A percentile compares a stretch with the other conserved stretches of the same genome.
phyloP scores from a whole-genome alignment of 1,140 invertebrate species.

The Druon quercuslanigerum region DNA sequence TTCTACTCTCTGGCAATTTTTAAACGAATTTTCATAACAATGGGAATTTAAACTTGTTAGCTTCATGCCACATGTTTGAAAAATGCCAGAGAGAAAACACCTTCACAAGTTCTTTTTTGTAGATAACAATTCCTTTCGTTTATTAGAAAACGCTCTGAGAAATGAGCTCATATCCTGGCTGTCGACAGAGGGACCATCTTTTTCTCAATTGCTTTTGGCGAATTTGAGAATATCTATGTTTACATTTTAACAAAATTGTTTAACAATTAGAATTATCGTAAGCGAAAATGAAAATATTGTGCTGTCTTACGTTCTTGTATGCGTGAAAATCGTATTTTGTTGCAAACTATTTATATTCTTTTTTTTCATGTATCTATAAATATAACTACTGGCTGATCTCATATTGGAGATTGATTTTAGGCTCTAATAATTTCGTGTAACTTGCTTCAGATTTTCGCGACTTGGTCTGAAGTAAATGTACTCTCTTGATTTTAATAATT shows the following conservation, averaged over 20 bases:
- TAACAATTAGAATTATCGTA: background rate
- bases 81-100: background rate
- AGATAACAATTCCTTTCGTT: background rate
- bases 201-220: constrained; percentile 16
- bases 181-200: constrained; percentile 24
- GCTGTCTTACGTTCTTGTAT: background rate
- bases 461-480: background rate
- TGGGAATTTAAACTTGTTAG: background rate
- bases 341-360: background rate
- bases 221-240: constrained; percentile 19
- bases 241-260: background rate
- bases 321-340: constrained; percentile 6
- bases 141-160: background rate
- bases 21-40: background rate
- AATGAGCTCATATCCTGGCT: background rate
- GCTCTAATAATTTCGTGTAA: background rate
- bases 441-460: background rate
- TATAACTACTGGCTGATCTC: background rate
- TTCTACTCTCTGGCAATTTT: constrained; percentile 5
- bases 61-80: background rate
- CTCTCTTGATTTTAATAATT: background rate
- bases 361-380: background rate
- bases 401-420: background rate
- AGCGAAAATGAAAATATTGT: constrained; percentile 6
- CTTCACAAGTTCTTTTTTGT: background rate